phyloP scores from a whole-genome alignment of 2,888 invertebrate species.

The Bimastos eiseni region DNA sequence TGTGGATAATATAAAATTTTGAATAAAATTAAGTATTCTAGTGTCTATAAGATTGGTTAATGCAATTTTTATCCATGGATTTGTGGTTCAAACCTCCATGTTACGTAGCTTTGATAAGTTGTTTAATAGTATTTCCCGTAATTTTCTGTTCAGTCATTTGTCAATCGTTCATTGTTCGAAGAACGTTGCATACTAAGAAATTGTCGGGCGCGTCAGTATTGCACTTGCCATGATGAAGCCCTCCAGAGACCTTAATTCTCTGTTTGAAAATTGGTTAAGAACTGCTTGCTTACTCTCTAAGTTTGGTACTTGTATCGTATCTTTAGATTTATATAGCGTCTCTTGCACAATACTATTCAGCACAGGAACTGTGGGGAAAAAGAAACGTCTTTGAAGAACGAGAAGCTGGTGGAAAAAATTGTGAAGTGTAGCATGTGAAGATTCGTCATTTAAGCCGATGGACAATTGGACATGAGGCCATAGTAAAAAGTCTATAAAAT shows the following conservation, averaged over 20 bases:
- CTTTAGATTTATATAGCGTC: too few species aligned
- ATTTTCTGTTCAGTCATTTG: not conserved
- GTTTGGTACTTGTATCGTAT: too few species aligned
- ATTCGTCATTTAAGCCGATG: too few species aligned
- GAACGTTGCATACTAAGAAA: not conserved
- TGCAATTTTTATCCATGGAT: not conserved
- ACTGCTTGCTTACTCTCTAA: too few species aligned
- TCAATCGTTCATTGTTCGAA: not conserved
- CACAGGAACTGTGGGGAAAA: too few species aligned
- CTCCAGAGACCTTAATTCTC: not conserved
- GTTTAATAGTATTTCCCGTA: not conserved
- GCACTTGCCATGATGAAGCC: not conserved
- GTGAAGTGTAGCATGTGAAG: too few species aligned
- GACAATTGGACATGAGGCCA: too few species aligned
- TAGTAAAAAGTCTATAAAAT: too few species aligned
- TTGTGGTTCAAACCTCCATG: not conserved
- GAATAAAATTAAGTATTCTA: not conserved
- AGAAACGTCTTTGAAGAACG: too few species aligned
- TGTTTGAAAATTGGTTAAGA: not conserved
- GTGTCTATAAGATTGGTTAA: not conserved
- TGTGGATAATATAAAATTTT: not conserved
- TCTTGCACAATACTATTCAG: too few species aligned
- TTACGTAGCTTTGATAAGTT: too few species aligned
- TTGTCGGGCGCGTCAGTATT: not conserved
- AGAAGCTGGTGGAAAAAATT: too few species aligned